A percentile compares a stretch with the other conserved stretches of the same genome.
Conservation (phyloP, 1,140 invertebrate genomes). For the Habropoda laboriosa region DNA sequence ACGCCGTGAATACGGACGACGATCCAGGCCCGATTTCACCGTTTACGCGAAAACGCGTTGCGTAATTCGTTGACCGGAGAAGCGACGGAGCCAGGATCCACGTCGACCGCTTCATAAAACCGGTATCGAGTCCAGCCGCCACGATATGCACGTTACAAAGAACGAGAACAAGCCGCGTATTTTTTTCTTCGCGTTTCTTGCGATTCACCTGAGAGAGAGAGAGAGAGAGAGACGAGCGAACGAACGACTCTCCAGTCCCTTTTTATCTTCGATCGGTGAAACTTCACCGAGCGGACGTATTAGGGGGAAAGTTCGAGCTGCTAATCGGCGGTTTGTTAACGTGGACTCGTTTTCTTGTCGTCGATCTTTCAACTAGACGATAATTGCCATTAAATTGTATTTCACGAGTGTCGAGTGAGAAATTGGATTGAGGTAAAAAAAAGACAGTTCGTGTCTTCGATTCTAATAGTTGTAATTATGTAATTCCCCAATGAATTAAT, state of each 20-base stretch:
- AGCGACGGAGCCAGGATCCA: not conserved
- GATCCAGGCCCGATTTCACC: not conserved
- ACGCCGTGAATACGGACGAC: not conserved
- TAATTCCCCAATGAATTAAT: no score
- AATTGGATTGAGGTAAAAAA: not conserved
- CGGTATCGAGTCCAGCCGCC: not conserved
- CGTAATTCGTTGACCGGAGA: constrained; percentile 5
- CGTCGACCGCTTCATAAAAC: not conserved
- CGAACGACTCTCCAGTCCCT: not conserved
- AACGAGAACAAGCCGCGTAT: not conserved
- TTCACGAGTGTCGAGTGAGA: not conserved
- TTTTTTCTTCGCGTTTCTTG: not conserved
- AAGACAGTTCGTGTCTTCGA: no score
- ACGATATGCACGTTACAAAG: not conserved
- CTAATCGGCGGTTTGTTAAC: constrained; percentile 17
- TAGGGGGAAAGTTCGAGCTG: constrained; percentile 2
- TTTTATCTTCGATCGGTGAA: not conserved
- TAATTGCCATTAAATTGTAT: not conserved
- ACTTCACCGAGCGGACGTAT: not conserved
- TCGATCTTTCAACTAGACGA: not conserved
- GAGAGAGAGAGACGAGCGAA: no score
- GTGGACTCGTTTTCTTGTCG: not conserved
- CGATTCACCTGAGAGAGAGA: not conserved
- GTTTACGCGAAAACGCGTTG: constrained; percentile 3
- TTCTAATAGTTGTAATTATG: no score